Base-by-base conservation (phyloP, 2,888 invertebrate genomes). In the Pyrrhosoma nymphula region DNA sequence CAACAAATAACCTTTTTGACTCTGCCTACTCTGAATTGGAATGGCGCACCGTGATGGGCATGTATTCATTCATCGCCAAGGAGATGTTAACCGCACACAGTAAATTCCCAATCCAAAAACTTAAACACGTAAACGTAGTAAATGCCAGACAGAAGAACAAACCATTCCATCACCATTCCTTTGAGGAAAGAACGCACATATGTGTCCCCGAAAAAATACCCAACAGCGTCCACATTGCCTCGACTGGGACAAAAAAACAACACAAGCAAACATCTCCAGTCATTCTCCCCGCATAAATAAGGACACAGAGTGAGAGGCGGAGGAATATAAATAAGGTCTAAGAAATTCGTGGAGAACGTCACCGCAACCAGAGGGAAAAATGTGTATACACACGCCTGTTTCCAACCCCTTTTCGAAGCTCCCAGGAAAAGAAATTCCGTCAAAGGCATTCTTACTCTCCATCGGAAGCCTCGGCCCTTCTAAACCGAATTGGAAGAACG, bases 211-310 rank as follows among this genome's bases (percentile, higher is more conserved):
- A 16, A 82, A 75, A 82, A 30, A 82, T 82, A 35, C 30, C 35
- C 82, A 30, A 35, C 82, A 82, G 35, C 35, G 16, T 12, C 35
- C 30, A 26, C 26, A 26, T 26, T 82, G 30, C 82, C 30, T 0
- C 0, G 18, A 16, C 18, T 4, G 82, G 35, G 82, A 18, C 30
- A 35, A 82, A 82, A 82, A 82, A 82, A 82, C 30, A 60, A 82
- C 82, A 82, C 30, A 82, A 82, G 69, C 69, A 23, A 26, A 69
- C 69, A 69, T 35, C 35, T 82, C 0, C 82, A 82, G 82, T 82
- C 82, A 82, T 82, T 82, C 82, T 82, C 18, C 16, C 35, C 82
- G 82, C 30, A 82, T 82, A 82, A 82, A 82, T 82, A 82, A 82
- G 26, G 26, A n/a, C 82, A n/a, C 16, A n/a, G 69, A 69, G 35